Percentiles rank a stretch among this genome's conserved stretches.
phyloP scores from a whole-genome alignment of 2,888 invertebrate genomes.

The Drosophila anomalipes region DNA sequence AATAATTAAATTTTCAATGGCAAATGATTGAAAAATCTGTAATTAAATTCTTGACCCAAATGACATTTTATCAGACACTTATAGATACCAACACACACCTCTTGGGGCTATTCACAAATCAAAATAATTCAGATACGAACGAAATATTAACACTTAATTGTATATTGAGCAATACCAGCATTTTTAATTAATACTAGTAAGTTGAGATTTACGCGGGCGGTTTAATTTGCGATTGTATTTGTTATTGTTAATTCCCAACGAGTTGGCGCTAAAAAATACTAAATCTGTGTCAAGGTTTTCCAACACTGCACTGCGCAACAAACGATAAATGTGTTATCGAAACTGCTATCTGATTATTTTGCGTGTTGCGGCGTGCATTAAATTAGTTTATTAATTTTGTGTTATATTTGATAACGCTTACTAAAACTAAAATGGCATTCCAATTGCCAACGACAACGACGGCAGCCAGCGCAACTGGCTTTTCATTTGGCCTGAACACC shows the following conservation, averaged over 20 bases:
- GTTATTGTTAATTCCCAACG: constrained; percentile 15
- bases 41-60: constrained; percentile 66
- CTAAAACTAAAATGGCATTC: constrained; percentile 53
- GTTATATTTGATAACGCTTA: not conserved
- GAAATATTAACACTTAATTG: constrained; percentile 1
- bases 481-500: constrained; percentile 64
- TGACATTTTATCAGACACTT: constrained; percentile 51
- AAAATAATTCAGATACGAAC: constrained; percentile 5
- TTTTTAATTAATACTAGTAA: constrained; percentile 8
- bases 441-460: constrained; percentile 80
- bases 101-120: constrained; percentile 19
- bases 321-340: constrained; percentile 13
- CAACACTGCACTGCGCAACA: constrained; percentile 16
- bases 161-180: not conserved
- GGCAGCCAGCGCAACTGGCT: constrained; percentile 41
- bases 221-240: constrained; percentile 26
- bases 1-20: constrained; percentile 6
- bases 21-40: constrained; percentile 28
- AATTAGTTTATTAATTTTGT: constrained; percentile 2
- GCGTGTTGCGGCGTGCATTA: constrained; percentile 22
- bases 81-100: constrained; percentile 31
- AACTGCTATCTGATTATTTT: not conserved
- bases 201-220: constrained; percentile 34
- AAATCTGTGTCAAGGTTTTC: not conserved
- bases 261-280: constrained; percentile 44